A percentile compares a stretch with the other conserved stretches of the same genome.
Evolutionary conservation across 2,888 invertebrate species (phyloP).

Genomic region (Dryomyza anilis): DNA sequence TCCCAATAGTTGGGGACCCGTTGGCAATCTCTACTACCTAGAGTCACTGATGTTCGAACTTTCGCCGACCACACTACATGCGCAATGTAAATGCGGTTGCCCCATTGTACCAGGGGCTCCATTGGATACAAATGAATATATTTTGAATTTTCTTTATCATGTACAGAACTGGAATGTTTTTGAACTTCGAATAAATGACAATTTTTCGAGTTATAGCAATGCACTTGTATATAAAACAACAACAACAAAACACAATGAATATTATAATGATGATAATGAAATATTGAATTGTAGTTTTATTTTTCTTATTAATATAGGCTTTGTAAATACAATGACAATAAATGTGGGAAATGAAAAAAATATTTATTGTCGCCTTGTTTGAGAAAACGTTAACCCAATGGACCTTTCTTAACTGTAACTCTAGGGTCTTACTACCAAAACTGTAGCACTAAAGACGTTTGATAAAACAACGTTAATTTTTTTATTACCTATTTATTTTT

Average conservation of each 20-base stretch:
- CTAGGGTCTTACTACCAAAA: background rate
- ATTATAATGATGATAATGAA: conserved; percentile 4
- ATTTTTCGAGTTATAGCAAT: conserved; percentile 19
- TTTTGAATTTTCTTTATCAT: conserved; percentile 7
- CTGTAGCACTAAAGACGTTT: background rate
- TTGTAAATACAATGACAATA: conserved; percentile 2
- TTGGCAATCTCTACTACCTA: conserved; percentile 61
- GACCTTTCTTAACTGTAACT: background rate
- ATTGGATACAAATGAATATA: too few relatives aligned
- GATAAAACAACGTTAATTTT: conserved; percentile 2
- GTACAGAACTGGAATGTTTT: conserved; percentile 31
- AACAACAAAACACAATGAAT: conserved; percentile 10
- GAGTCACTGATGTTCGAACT: conserved; percentile 77
- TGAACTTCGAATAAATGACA: conserved; percentile 42
- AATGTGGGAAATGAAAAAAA: background rate
- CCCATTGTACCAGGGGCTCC: too few relatives aligned
- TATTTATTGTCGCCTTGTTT: too few relatives aligned
- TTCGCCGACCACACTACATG: conserved; percentile 82
- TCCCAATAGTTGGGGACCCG: conserved; percentile 60
- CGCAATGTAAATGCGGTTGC: conserved; percentile 74
- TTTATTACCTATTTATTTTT: background rate
- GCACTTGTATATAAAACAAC: conserved; percentile 21
- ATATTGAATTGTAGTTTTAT: conserved; percentile 9
- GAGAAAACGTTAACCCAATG: background rate
- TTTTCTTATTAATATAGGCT: too few relatives aligned